Evolutionary conservation across 1,140 invertebrate species (phyloP).

Genomic region (Acromyrmex heyeri): DNA sequence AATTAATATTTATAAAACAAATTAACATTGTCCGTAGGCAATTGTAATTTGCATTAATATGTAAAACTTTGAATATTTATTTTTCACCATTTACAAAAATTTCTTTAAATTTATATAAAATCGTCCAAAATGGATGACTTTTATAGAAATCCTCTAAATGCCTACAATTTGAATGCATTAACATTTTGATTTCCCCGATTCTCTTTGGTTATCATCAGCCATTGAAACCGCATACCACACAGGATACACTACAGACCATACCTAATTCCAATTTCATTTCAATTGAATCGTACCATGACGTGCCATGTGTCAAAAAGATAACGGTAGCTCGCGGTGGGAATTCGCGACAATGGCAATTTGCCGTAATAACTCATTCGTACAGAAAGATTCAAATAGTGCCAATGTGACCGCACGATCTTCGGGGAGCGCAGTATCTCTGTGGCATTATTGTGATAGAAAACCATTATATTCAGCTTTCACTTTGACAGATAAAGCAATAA

Average conservation of each 20-base stretch:
- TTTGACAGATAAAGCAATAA: background rate
- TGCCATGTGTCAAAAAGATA: constrained; percentile 73
- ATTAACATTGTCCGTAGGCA: constrained; percentile 3
- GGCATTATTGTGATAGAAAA: background rate
- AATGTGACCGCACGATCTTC: constrained; percentile 52
- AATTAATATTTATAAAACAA: constrained; percentile 11
- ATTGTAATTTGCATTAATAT: background rate
- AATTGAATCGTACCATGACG: constrained; percentile 69
- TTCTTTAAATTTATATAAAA: constrained; percentile 3
- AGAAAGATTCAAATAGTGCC: constrained; percentile 71
- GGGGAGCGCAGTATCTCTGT: constrained; percentile 62
- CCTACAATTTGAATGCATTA: constrained; percentile 42
- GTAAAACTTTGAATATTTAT: background rate
- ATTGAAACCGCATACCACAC: constrained; percentile 48
- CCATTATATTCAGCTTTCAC: background rate
- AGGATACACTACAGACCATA: constrained; percentile 45
- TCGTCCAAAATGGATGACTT: constrained; percentile 13
- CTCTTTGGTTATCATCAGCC: constrained; percentile 20
- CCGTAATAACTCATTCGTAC: constrained; percentile 74
- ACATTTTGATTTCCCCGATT: constrained; percentile 65
- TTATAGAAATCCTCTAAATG: background rate
- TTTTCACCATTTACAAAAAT: background rate
- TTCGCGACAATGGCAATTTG: constrained; percentile 74
- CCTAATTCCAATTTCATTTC: constrained; percentile 71
- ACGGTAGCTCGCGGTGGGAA: constrained; percentile 63